Evolutionary conservation across 2,888 invertebrate genomes (phyloP).

Genomic region (Neria commutata): DNA sequence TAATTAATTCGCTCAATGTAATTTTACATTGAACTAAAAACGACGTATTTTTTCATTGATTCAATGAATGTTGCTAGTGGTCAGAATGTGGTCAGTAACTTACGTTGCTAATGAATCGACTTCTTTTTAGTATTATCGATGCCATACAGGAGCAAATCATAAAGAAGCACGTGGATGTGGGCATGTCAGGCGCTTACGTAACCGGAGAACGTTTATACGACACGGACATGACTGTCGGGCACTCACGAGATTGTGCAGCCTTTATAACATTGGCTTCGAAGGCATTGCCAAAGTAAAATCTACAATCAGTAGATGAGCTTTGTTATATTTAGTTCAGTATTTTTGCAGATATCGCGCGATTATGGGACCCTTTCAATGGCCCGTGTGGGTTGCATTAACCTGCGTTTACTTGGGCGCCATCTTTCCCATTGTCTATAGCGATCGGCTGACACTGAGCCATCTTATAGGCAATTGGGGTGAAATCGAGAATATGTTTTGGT

Average conservation of each 20-base stretch:
- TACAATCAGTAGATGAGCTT: background rate
- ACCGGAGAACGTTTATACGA: slow-evolving; percentile 63
- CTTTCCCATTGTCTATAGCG: slow-evolving; percentile 76
- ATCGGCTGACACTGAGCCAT: slow-evolving; percentile 71
- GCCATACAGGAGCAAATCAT: slow-evolving; percentile 67
- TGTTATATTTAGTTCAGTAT: background rate
- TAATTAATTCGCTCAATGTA: too few species aligned
- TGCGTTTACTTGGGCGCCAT: slow-evolving; percentile 75
- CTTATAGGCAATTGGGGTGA: slow-evolving; percentile 73
- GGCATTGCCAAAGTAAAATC: slow-evolving; percentile 72
- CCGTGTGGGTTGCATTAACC: slow-evolving; percentile 77
- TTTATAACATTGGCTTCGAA: slow-evolving; percentile 80
- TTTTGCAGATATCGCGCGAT: slow-evolving; percentile 76
- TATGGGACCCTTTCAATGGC: slow-evolving; percentile 82
- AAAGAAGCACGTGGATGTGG: slow-evolving; percentile 68
- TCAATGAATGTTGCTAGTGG: too few species aligned
- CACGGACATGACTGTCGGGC: slow-evolving; percentile 70
- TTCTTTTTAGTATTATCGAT: slow-evolving; percentile 65
- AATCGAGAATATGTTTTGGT: slow-evolving; percentile 86
- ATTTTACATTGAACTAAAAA: too few species aligned
- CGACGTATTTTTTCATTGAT: too few species aligned
- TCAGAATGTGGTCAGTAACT: too few species aligned
- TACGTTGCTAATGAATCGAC: too few species aligned
- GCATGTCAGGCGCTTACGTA: slow-evolving; percentile 74
- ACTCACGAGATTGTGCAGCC: slow-evolving; percentile 77